Conservation (phyloP, 92 coral and sea anemone genomes). For the Actinostola sp. region DNA sequence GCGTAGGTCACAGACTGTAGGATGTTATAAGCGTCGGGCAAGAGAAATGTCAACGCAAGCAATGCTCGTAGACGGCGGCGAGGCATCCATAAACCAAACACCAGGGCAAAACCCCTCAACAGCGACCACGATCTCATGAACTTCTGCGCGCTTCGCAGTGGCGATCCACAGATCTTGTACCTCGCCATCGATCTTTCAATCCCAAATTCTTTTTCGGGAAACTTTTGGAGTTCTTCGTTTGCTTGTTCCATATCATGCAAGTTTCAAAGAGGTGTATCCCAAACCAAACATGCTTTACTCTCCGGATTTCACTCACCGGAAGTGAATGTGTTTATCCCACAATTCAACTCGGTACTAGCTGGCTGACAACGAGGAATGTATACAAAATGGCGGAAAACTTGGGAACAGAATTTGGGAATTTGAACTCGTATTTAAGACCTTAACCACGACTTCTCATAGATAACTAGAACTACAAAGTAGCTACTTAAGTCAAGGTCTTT, state of each 20-base stretch:
- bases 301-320: no score
- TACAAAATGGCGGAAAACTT: constrained; percentile 71
- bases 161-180: constrained; percentile 13
- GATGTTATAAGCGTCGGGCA: constrained; percentile 30
- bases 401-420: constrained; percentile 12
- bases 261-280: background rate
- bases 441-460: background rate
- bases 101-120: constrained; percentile 40
- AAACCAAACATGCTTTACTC: no score
- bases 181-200: background rate
- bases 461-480: background rate
- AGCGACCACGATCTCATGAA: constrained; percentile 46
- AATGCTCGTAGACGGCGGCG: constrained; percentile 38
- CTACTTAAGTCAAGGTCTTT: background rate
- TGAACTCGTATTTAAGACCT: background rate
- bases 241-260: background rate
- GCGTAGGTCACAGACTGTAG: constrained; percentile 20
- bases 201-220: constrained; percentile 8
- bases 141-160: constrained; percentile 11
- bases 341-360: constrained; percentile 37
- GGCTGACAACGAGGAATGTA: constrained; percentile 71
- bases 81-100: constrained; percentile 66
- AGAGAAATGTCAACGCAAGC: constrained; percentile 32
- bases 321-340: constrained; percentile 41
- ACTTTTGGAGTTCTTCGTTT: constrained; percentile 14